A percentile compares a stretch with the other conserved stretches of the same genome.
These are phyloP conservation scores for Microcebus murinus DNA, from an alignment of 2,113 vertebrate species.

Conservation along the genomic window DNA sequence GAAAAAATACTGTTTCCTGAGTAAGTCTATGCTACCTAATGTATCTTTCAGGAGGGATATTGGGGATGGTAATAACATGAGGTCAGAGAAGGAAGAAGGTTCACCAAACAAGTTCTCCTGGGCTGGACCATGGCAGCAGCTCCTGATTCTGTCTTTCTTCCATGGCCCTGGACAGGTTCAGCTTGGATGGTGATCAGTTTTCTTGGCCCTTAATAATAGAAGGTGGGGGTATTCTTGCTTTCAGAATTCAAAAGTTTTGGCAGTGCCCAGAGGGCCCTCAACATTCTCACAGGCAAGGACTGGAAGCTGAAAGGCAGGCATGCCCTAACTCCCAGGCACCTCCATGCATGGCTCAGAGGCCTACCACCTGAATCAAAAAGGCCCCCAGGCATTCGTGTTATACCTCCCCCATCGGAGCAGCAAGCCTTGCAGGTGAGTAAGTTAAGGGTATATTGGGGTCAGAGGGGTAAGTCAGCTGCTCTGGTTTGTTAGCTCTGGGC, in stretches of 20 bases:
- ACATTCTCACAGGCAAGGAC: slow-evolving; percentile 67
- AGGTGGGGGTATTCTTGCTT: slow-evolving; percentile 57
- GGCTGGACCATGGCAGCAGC: not conserved
- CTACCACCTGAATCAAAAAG: slow-evolving; percentile 43
- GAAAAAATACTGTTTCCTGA: slow-evolving; percentile 86
- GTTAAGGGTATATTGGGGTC: not conserved
- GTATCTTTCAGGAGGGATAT: not conserved
- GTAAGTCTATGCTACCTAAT: slow-evolving; percentile 84
- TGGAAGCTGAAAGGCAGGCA: slow-evolving; percentile 79
- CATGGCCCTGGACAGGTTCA: not conserved
- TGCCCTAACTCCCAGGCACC: slow-evolving; percentile 89
- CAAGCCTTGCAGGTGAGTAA: slow-evolving; percentile 37
- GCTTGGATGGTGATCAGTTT: not conserved
- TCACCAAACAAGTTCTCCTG: not conserved
- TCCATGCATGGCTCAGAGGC: slow-evolving; percentile 86
- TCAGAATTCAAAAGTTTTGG: slow-evolving; percentile 87
- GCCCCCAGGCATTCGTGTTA: not conserved
- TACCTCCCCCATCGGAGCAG: not conserved
- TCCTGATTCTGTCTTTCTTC: not conserved
- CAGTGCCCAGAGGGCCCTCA: slow-evolving; percentile 81
- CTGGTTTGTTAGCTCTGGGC: not conserved
- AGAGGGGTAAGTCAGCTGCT: not conserved
- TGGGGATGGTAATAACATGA: not conserved
- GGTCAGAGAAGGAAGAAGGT: not conserved
- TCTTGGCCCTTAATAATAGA: not conserved